phyloP scores from a whole-genome alignment of 2,888 invertebrate genomes.

The Philonicus albiceps region DNA sequence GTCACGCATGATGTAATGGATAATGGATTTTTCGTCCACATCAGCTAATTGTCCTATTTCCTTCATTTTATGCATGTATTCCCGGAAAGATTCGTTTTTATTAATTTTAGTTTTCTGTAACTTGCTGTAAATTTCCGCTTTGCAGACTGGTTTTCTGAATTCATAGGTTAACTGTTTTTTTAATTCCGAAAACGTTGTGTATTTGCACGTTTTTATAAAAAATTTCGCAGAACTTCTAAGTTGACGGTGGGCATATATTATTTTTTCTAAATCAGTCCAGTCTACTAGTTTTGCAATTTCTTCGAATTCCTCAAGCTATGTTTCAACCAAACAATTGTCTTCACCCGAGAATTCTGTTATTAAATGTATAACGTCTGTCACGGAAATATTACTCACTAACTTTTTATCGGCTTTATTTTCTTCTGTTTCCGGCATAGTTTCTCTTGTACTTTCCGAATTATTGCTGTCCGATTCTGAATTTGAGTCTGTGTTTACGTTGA shows the following conservation, averaged over 20 bases:
- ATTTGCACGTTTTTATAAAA: not conserved
- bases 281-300: not conserved
- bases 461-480: no score
- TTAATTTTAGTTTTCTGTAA: slow-evolving; percentile 29
- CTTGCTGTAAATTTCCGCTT: slow-evolving; percentile 40
- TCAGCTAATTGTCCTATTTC: slow-evolving; percentile 8
- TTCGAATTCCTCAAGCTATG: slow-evolving; percentile 9
- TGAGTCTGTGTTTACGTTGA: no score
- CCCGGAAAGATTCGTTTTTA: slow-evolving; percentile 40
- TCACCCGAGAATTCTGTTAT: not conserved
- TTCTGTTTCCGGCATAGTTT: not conserved
- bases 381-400: not conserved
- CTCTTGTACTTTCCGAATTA: no score
- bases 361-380: not conserved
- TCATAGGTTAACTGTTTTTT: not conserved
- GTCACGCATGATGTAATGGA: not conserved
- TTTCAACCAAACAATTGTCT: not conserved
- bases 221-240: not conserved
- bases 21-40: slow-evolving; percentile 28
- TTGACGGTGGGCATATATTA: not conserved
- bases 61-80: slow-evolving; percentile 43
- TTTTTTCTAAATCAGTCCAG: not conserved
- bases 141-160: not conserved
- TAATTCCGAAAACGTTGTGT: not conserved
- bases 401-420: not conserved